phyloP scores from a whole-genome alignment of 2,888 invertebrate species.

The Acrobasis repandana region DNA sequence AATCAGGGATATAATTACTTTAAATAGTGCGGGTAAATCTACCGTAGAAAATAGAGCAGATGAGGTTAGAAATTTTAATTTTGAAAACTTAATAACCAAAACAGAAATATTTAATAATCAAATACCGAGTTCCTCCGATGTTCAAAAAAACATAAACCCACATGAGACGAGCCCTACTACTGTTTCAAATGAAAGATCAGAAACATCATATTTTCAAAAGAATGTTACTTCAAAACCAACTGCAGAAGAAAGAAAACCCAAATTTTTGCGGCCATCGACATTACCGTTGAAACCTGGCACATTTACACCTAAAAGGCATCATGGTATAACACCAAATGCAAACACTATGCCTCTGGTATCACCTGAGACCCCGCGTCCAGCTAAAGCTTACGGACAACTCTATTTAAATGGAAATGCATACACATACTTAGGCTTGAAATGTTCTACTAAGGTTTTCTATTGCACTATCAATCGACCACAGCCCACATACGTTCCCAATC shows the following conservation, averaged over 20 bases:
- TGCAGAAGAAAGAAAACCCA: conserved; percentile 78
- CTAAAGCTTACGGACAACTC: conserved; percentile 94
- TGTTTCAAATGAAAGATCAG: conserved; percentile 67
- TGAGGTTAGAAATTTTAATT: conserved; percentile 73
- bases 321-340: conserved; percentile 91
- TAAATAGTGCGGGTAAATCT: conserved; percentile 43
- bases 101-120: conserved; percentile 77
- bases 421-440: conserved; percentile 94
- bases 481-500: conserved; percentile 96
- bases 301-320: conserved; percentile 90
- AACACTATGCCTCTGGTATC: conserved; percentile 93
- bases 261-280: conserved; percentile 91
- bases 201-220: conserved; percentile 78
- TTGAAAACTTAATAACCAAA: conserved; percentile 78
- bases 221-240: conserved; percentile 52
- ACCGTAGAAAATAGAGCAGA: conserved; percentile 55
- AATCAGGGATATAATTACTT: conserved; percentile 51
- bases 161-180: conserved; percentile 51
- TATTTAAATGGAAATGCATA: conserved; percentile 96
- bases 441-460: conserved; percentile 94
- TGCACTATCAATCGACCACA: conserved; percentile 97
- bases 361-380: conserved; percentile 95
- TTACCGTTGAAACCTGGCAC: conserved; percentile 93
- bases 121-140: conserved; percentile 69
- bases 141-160: conserved; percentile 65